A percentile compares a stretch with the other conserved stretches of the same genome.
phyloP scores from a whole-genome alignment of 2,797 vertebrate genomes.

The Micrastur ruficollis region DNA sequence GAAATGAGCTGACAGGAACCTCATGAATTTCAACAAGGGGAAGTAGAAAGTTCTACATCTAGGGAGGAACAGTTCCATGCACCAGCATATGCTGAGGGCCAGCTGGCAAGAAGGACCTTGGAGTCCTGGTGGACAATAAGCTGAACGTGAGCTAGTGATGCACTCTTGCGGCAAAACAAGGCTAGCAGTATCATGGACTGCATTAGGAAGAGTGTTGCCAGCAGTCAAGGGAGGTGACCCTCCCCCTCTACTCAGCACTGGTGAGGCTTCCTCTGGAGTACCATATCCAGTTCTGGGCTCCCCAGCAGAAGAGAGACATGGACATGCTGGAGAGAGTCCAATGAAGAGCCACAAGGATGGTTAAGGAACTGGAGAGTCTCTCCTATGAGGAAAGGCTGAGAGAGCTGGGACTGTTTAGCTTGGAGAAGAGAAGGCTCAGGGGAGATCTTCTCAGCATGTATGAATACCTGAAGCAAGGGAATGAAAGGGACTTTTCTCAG shows the following conservation, averaged over 20 bases:
- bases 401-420: neutral
- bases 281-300: neutral
- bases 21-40: neutral
- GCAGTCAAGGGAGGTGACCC: rapidly evolving
- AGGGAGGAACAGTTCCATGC: neutral
- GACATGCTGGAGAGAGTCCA: neutral
- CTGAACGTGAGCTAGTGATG: neutral
- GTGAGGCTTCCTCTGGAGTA: neutral
- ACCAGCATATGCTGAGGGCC: neutral
- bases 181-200: neutral
- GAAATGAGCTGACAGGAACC: neutral
- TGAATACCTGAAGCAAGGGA: neutral
- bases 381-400: neutral
- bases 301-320: neutral
- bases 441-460: neutral
- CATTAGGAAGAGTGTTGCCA: neutral
- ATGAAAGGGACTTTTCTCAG: neutral
- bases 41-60: neutral
- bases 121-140: neutral
- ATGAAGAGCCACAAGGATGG: neutral
- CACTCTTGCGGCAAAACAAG: neutral
- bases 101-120: neutral
- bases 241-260: neutral
- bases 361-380: neutral
- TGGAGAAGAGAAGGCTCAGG: neutral